These are phyloP conservation scores for Gambusia holbrooki DNA, from an alignment of 2,113 vertebrate genomes.

Conservation along the genomic window DNA sequence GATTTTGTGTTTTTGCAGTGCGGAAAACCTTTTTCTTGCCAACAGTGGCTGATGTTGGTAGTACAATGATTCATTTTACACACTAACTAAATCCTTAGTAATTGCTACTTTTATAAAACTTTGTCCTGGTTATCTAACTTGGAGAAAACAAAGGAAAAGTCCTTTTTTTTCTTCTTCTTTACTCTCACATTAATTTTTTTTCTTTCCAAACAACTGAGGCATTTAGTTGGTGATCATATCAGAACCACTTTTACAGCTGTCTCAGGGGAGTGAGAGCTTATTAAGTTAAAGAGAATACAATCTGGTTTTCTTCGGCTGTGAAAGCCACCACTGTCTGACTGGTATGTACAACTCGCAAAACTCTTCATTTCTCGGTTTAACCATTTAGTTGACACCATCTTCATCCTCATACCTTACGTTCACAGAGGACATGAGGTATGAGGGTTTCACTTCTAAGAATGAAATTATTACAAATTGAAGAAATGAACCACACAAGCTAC, in stretches of 20 bases:
- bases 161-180: neutral
- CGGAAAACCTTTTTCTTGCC: too few species aligned
- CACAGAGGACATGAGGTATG: neutral
- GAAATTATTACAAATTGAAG: neutral
- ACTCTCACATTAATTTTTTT: neutral
- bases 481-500: neutral
- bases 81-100: too few species aligned
- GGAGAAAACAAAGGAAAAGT: neutral
- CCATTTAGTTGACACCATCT: slow-evolving; percentile 24
- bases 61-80: too few species aligned
- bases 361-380: neutral
- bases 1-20: too few species aligned
- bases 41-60: too few species aligned
- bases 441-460: neutral
- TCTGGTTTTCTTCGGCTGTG: slow-evolving; percentile 22
- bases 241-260: neutral
- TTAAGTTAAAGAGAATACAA: slow-evolving; percentile 31
- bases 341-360: neutral
- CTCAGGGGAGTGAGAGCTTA: slow-evolving; percentile 11
- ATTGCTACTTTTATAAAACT: too few species aligned
- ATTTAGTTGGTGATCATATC: slow-evolving; percentile 26
- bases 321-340: slow-evolving; percentile 33
- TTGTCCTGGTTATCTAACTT: too few species aligned
- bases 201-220: neutral
- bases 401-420: neutral